Percentiles rank a stretch among this genome's conserved stretches.
Evolutionary conservation across 1,140 invertebrate genomes (phyloP).

Genomic region (Heliconius melpomene): DNA sequence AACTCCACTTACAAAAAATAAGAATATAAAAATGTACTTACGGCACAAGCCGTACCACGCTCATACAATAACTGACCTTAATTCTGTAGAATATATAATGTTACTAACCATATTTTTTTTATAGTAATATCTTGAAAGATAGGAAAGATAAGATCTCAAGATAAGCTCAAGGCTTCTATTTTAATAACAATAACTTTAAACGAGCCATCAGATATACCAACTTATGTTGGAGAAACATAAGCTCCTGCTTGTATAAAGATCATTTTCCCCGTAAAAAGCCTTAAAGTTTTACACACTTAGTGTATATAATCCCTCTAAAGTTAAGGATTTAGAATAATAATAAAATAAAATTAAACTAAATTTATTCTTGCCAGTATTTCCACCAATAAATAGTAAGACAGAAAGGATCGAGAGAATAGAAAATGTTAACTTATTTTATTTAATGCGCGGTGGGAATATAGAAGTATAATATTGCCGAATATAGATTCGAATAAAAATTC

Average conservation of each 20-base stretch:
- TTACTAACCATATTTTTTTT: not conserved
- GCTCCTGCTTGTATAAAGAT: not conserved
- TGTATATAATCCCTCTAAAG: not conserved
- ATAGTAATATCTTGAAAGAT: not conserved
- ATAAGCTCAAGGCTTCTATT: constrained; percentile 14
- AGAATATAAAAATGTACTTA: not conserved
- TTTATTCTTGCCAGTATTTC: no score
- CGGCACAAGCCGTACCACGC: not conserved
- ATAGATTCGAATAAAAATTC: no score
- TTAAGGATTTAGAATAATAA: not conserved
- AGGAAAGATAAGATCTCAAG: constrained; percentile 13
- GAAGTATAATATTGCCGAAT: no score
- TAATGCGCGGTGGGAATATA: no score
- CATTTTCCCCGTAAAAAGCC: not conserved
- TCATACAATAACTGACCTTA: not conserved
- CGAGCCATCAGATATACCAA: not conserved
- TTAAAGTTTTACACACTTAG: not conserved
- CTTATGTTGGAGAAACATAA: not conserved
- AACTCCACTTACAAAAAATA: not conserved
- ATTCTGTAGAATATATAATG: not conserved
- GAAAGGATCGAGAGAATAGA: no score
- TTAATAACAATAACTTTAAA: constrained; percentile 27
- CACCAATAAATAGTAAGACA: no score
- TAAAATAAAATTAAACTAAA: no score
- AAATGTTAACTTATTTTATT: no score